phyloP scores from a whole-genome alignment of 2,797 vertebrate genomes.

The Taeniopygia guttata region DNA sequence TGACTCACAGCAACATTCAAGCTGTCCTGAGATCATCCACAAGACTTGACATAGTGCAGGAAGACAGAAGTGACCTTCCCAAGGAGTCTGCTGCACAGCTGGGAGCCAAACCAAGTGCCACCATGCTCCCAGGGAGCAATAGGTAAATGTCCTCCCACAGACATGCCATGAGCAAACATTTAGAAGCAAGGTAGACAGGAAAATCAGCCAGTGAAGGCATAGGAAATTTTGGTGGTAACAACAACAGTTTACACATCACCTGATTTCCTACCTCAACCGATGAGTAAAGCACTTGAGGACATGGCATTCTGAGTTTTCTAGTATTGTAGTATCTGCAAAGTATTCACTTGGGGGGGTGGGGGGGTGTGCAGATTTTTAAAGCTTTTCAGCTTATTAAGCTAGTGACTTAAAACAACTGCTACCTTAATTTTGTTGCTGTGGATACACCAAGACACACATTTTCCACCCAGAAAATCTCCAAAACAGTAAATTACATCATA shows the following conservation, averaged over 20 bases:
- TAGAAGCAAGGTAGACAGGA: neutral
- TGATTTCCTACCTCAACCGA: neutral
- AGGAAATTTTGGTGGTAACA: neutral
- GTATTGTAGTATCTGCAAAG: neutral
- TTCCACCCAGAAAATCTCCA: neutral
- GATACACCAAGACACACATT: neutral
- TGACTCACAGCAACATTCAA: neutral
- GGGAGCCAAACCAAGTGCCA: neutral
- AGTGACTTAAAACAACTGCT: neutral
- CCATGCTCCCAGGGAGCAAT: neutral
- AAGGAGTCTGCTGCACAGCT: neutral
- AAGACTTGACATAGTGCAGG: neutral
- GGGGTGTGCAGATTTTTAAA: neutral
- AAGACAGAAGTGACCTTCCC: neutral
- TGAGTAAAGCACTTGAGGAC: neutral
- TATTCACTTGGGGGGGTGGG: neutral
- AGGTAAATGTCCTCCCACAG: neutral
- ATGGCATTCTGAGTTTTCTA: neutral
- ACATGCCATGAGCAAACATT: neutral
- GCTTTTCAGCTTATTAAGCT: neutral
- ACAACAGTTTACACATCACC: neutral
- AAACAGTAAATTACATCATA: neutral
- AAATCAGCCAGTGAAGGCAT: neutral
- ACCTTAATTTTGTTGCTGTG: neutral
- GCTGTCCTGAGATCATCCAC: neutral